These are phyloP conservation scores for Lemur catta DNA, from an alignment of 2,797 vertebrate species.

Conservation along the genomic window DNA sequence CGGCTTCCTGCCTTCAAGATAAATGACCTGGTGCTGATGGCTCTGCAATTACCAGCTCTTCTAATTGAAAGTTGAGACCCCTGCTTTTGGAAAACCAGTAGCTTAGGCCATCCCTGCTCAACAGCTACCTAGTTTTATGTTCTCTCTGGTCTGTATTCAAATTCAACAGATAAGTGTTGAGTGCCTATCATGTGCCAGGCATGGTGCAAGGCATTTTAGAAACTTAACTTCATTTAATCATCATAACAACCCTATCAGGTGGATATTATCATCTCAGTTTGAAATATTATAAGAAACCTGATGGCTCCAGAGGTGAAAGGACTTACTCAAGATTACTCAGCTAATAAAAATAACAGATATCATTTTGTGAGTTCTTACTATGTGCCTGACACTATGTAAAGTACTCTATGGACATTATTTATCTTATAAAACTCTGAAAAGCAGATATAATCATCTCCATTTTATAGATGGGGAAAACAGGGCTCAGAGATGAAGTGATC, in stretches of 20 bases:
- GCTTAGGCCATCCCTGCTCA: neutral
- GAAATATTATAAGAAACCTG: neutral
- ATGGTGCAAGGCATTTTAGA: neutral
- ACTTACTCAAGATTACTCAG: neutral
- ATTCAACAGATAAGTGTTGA: neutral
- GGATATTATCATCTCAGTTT: neutral
- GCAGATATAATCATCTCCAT: neutral
- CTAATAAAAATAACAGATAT: conserved; percentile 6
- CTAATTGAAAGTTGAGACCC: conserved; percentile 46
- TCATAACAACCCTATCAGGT: neutral
- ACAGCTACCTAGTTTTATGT: neutral
- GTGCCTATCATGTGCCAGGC: neutral
- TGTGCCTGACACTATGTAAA: neutral
- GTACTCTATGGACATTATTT: neutral
- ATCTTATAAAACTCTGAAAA: conserved; percentile 10
- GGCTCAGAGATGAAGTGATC: neutral
- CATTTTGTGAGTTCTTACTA: neutral
- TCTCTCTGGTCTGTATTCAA: conserved; percentile 33
- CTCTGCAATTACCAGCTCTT: conserved; percentile 37
- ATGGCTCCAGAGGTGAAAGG: conserved; percentile 24
- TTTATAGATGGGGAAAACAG: conserved; percentile 28
- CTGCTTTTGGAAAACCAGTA: conserved; percentile 19
- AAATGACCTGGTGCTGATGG: conserved; percentile 30
- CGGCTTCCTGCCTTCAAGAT: conserved; percentile 57
- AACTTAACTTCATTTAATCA: conserved; percentile 36